A percentile compares a stretch with the other conserved stretches of the same genome.
phyloP scores from a whole-genome alignment of 2,888 invertebrate species.

The Drosophila nr. medialis region DNA sequence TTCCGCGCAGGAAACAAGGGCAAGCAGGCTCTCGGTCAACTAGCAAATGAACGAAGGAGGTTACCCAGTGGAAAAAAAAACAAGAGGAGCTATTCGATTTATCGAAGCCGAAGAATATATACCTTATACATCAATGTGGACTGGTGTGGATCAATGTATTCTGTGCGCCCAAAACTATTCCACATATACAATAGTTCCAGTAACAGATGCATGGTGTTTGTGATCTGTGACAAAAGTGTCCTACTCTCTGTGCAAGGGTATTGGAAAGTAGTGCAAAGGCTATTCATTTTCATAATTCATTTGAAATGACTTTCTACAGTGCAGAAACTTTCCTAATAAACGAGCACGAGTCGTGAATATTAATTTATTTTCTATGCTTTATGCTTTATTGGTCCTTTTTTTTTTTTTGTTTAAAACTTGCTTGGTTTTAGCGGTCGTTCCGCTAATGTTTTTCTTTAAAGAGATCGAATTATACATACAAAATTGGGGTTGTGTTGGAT shows the following conservation, averaged over 20 bases:
- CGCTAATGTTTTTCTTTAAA: background rate
- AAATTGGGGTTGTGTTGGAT: background rate
- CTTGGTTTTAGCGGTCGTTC: slow-evolving; percentile 1
- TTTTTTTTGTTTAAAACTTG: background rate
- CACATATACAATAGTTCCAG: background rate
- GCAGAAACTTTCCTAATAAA: slow-evolving; percentile 60
- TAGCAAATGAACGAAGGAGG: slow-evolving; percentile 13
- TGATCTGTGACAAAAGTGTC: background rate
- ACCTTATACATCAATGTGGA: background rate
- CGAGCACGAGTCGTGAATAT: slow-evolving; percentile 39
- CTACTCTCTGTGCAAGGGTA: background rate
- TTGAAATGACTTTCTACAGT: slow-evolving; percentile 27
- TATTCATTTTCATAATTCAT: slow-evolving; percentile 62
- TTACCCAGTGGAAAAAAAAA: background rate
- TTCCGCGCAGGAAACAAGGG: slow-evolving; percentile 54
- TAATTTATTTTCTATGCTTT: slow-evolving; percentile 17
- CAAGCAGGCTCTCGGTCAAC: background rate
- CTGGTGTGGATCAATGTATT: background rate
- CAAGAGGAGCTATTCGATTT: background rate
- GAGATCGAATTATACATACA: background rate
- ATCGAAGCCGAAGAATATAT: background rate
- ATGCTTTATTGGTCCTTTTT: slow-evolving; percentile 7
- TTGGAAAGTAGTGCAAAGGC: background rate
- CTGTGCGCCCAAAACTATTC: background rate
- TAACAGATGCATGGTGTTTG: background rate